Conservation (phyloP, 2,113 vertebrate species). For the Pelecanus crispus region DNA sequence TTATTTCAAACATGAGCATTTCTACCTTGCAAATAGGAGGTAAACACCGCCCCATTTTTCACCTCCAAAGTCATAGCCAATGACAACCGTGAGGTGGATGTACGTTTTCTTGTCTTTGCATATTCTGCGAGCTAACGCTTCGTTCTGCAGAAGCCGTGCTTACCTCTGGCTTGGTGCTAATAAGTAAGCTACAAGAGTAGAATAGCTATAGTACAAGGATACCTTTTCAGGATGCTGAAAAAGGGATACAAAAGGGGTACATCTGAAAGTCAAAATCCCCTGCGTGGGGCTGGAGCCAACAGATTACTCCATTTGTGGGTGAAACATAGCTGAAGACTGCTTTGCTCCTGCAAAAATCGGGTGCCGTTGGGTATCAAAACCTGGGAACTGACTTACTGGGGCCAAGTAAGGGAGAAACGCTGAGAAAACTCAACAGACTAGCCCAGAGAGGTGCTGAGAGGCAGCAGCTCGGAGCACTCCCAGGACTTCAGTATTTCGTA, state of each 20-base stretch:
- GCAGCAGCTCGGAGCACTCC: not conserved
- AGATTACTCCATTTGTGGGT: not conserved
- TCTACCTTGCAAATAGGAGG: not conserved
- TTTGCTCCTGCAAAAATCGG: not conserved
- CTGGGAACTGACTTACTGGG: not conserved
- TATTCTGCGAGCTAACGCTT: not conserved
- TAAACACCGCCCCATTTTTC: not conserved
- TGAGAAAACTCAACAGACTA: not conserved
- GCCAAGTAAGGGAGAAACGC: not conserved
- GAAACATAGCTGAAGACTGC: not conserved
- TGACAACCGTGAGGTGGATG: rapidly evolving
- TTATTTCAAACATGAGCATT: not conserved
- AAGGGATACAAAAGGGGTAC: not conserved
- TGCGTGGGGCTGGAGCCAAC: rapidly evolving
- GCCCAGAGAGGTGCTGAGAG: not conserved
- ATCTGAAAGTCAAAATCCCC: not conserved
- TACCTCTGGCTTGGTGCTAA: not conserved
- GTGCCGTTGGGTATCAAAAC: not conserved
- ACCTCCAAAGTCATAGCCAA: not conserved
- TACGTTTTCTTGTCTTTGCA: not conserved
- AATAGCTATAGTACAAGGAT: not conserved
- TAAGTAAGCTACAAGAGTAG: not conserved
- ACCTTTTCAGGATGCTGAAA: not conserved
- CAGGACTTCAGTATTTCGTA: not conserved
- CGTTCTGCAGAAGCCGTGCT: not conserved